Evolutionary conservation across 1,140 invertebrate genomes (phyloP).

Genomic region (Ostrea edulis): DNA sequence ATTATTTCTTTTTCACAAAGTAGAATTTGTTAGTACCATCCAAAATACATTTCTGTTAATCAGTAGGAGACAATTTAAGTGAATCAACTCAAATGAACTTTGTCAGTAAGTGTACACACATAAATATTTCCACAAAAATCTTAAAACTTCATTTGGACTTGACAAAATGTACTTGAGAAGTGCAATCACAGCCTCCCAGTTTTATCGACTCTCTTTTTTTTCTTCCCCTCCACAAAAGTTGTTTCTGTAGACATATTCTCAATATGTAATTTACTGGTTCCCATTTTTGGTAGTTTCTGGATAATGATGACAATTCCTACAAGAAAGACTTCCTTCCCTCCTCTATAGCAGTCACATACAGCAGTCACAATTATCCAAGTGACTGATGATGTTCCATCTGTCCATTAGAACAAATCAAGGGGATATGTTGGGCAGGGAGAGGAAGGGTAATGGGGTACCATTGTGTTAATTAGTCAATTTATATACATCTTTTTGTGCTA

Average conservation of each 20-base stretch:
- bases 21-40: neutral
- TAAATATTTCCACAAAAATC: neutral
- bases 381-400: slow-evolving; percentile 4
- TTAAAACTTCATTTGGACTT: neutral
- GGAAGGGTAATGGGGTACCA: neutral
- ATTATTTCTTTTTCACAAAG: neutral
- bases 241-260: slow-evolving; percentile 11
- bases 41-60: neutral
- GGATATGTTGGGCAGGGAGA: neutral
- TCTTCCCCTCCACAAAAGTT: neutral
- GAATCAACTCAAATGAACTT: neutral
- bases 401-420: slow-evolving; percentile 14
- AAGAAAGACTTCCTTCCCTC: neutral
- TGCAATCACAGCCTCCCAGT: neutral
- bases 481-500: slow-evolving; percentile 23
- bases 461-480: slow-evolving; percentile 27
- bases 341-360: neutral
- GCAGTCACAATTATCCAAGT: slow-evolving; percentile 3
- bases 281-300: neutral
- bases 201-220: neutral
- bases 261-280: slow-evolving; percentile 9
- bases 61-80: neutral
- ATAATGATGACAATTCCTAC: slow-evolving; percentile 21
- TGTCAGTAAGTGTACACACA: neutral
- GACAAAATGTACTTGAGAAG: neutral